A percentile compares a stretch with the other conserved stretches of the same genome.
These are phyloP conservation scores for Ascaphus truei DNA, from an alignment of 2,113 vertebrate genomes.

Conservation along the genomic window DNA sequence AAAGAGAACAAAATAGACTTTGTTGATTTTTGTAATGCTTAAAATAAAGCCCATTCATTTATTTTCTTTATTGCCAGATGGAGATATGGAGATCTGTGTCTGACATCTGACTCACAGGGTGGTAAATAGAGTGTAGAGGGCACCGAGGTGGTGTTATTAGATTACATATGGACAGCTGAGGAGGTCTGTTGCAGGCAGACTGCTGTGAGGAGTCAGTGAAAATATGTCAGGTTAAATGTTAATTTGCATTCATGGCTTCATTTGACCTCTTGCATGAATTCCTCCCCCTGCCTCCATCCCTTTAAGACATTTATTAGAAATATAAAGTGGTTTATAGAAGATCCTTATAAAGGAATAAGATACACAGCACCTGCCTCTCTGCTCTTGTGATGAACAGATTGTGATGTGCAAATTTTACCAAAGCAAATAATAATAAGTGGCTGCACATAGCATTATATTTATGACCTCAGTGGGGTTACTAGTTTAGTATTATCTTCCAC, in stretches of 20 bases:
- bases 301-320: neutral
- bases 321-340: neutral
- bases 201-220: conserved; percentile 11
- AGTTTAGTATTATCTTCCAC: too few species aligned
- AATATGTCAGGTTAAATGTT: conserved; percentile 24
- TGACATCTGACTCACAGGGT: neutral
- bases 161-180: conserved; percentile 15
- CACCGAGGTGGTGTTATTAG: conserved; percentile 19
- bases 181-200: neutral
- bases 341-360: neutral
- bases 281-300: neutral
- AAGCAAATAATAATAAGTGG: too few species aligned
- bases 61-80: conserved; percentile 9
- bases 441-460: neutral
- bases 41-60: neutral
- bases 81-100: conserved; percentile 10
- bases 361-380: neutral
- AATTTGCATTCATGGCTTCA: conserved; percentile 18
- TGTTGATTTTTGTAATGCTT: neutral
- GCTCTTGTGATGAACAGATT: neutral
- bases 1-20: neutral
- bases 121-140: neutral
- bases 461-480: neutral
- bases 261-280: neutral
- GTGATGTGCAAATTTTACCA: too few species aligned